Evolutionary conservation across 2,888 invertebrate genomes (phyloP).

Genomic region (Tetanocera ferruginea): DNA sequence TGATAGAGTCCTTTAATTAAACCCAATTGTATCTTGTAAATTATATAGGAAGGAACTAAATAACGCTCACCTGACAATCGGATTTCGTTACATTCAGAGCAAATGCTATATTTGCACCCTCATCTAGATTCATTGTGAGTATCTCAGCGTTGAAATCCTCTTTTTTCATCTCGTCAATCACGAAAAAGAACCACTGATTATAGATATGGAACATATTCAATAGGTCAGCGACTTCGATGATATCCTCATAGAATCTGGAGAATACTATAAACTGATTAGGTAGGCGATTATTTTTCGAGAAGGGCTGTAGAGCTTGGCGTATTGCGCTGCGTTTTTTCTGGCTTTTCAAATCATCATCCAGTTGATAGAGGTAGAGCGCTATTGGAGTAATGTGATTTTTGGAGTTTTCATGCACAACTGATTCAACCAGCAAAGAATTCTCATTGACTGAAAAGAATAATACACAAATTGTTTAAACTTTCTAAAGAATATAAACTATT

Average conservation of each 20-base stretch:
- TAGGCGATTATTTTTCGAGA: constrained; percentile 50
- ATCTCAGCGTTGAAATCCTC: constrained; percentile 70
- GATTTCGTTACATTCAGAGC: constrained; percentile 77
- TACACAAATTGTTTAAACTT: background rate
- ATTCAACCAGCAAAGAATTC: constrained; percentile 61
- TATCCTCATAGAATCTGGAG: constrained; percentile 70
- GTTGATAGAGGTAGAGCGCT: constrained; percentile 62
- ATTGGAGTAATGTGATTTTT: constrained; percentile 63
- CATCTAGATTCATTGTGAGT: constrained; percentile 74
- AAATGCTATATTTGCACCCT: constrained; percentile 87
- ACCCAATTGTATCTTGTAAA: background rate
- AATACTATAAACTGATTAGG: constrained; percentile 63
- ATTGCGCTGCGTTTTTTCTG: constrained; percentile 60
- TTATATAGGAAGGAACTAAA: background rate
- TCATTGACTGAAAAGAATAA: constrained; percentile 53
- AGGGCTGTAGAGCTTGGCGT: constrained; percentile 56
- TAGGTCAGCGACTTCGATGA: constrained; percentile 79
- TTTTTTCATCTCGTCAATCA: constrained; percentile 74
- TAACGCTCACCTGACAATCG: constrained; percentile 72
- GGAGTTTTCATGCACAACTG: constrained; percentile 62
- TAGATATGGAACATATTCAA: constrained; percentile 78
- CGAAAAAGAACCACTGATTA: constrained; percentile 86
- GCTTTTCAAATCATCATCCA: constrained; percentile 58
- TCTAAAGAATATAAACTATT: constrained; percentile 27
- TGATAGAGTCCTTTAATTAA: constrained; percentile 73